phyloP scores from a whole-genome alignment of 64 coral and sea anemone genomes.

The Pocillopora damicornis region DNA sequence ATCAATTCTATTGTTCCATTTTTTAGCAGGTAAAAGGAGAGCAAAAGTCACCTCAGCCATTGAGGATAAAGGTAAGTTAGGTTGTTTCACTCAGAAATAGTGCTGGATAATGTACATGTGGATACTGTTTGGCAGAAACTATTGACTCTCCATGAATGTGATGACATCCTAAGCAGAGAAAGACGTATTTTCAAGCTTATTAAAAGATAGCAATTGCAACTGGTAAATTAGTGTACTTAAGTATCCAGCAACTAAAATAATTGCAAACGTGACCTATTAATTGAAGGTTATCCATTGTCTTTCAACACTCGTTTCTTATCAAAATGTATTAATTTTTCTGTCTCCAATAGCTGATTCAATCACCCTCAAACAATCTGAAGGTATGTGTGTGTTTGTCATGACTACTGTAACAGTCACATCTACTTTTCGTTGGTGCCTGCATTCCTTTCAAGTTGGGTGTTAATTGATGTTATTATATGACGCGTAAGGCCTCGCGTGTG shows the following conservation, averaged over 20 bases:
- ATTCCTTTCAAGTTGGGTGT: too few species aligned
- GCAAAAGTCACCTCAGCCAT: slow-evolving; percentile 14
- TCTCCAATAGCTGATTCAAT: not conserved
- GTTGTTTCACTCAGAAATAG: not conserved
- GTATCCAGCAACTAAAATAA: too few species aligned
- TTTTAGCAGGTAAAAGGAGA: slow-evolving; percentile 35
- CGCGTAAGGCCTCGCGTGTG: too few species aligned
- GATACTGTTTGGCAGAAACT: not conserved
- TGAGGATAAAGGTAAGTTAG: slow-evolving; percentile 6
- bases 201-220: too few species aligned
- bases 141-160: not conserved
- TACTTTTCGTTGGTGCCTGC: too few species aligned
- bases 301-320: not conserved
- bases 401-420: not conserved
- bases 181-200: too few species aligned
- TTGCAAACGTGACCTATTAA: too few species aligned
- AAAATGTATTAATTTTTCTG: not conserved
- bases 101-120: not conserved
- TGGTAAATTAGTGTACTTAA: too few species aligned
- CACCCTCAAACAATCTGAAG: not conserved
- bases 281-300: too few species aligned
- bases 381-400: not conserved
- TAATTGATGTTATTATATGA: too few species aligned
- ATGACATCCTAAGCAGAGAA: too few species aligned
- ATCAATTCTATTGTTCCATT: not conserved